A percentile compares a stretch with the other conserved stretches of the same genome.
Evolutionary conservation across 2,888 invertebrate species (phyloP).

Genomic region (Maniola hyperantus): DNA sequence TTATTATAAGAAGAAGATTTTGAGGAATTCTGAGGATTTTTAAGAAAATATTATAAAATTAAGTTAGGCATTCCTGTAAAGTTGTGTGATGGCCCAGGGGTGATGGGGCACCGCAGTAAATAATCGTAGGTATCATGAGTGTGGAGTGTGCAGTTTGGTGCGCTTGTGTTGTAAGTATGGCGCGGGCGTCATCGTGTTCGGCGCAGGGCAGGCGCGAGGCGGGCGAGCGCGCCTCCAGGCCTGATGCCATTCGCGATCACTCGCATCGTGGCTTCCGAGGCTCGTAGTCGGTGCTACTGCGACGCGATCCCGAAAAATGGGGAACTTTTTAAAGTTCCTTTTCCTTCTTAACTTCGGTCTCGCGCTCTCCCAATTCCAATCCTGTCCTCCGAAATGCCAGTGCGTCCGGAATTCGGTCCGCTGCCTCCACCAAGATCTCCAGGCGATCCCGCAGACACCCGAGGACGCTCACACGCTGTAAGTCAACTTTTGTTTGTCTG

Average conservation of each 20-base stretch:
- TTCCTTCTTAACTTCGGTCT: conserved; percentile 50
- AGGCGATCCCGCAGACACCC: conserved; percentile 57
- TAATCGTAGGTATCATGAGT: neutral
- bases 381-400: conserved; percentile 64
- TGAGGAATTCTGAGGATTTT: too few relatives aligned
- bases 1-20: too few relatives aligned
- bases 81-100: too few relatives aligned
- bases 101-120: neutral
- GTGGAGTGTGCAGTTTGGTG: neutral
- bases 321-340: conserved; percentile 50
- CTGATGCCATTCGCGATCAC: conserved; percentile 29
- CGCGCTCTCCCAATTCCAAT: conserved; percentile 47
- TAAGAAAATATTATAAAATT: too few relatives aligned
- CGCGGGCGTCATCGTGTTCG: conserved; percentile 32
- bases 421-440: conserved; percentile 62
- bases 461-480: conserved; percentile 66
- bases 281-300: conserved; percentile 42
- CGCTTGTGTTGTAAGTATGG: conserved; percentile 3
- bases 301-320: conserved; percentile 30
- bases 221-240: conserved; percentile 7
- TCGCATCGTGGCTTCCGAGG: conserved; percentile 43
- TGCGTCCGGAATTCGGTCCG: conserved; percentile 60
- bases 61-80: neutral
- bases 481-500: conserved; percentile 47
- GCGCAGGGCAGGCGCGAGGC: conserved; percentile 8